phyloP scores from a whole-genome alignment of 2,888 invertebrate species.

The Ecliptopera silaceata region DNA sequence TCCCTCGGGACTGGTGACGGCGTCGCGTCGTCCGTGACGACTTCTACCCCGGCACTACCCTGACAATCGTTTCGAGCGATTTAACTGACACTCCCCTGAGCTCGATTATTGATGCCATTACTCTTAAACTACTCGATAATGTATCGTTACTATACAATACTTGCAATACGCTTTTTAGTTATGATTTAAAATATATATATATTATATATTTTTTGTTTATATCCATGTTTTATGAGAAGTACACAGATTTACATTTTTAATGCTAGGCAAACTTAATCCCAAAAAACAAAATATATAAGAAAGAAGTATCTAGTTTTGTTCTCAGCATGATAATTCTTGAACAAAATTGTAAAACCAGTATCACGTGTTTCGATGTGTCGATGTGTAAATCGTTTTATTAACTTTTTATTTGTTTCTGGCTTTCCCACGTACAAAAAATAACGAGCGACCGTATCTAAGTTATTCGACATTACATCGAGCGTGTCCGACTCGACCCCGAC shows the following conservation, averaged over 20 bases:
- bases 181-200: not conserved
- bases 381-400: too few relatives aligned
- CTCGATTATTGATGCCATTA: constrained; percentile 52
- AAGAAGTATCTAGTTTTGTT: too few relatives aligned
- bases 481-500: constrained; percentile 29
- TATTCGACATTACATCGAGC: constrained; percentile 34
- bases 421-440: constrained; percentile 19
- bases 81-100: constrained; percentile 60
- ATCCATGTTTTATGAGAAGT: too few relatives aligned
- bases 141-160: not conserved
- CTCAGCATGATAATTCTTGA: too few relatives aligned
- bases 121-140: constrained; percentile 48
- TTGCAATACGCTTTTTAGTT: constrained; percentile 18
- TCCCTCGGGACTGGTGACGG: constrained; percentile 34
- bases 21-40: constrained; percentile 55
- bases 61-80: constrained; percentile 65
- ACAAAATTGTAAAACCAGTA: too few relatives aligned
- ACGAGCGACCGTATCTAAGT: constrained; percentile 30
- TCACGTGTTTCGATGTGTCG: too few relatives aligned
- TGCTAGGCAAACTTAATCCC: too few relatives aligned
- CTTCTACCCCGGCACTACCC: constrained; percentile 36
- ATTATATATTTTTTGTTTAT: too few relatives aligned
- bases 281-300: too few relatives aligned
- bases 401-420: not conserved
- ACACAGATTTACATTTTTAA: too few relatives aligned